phyloP scores from a whole-genome alignment of 2,113 vertebrate species.

The Nannobrachium achirus region DNA sequence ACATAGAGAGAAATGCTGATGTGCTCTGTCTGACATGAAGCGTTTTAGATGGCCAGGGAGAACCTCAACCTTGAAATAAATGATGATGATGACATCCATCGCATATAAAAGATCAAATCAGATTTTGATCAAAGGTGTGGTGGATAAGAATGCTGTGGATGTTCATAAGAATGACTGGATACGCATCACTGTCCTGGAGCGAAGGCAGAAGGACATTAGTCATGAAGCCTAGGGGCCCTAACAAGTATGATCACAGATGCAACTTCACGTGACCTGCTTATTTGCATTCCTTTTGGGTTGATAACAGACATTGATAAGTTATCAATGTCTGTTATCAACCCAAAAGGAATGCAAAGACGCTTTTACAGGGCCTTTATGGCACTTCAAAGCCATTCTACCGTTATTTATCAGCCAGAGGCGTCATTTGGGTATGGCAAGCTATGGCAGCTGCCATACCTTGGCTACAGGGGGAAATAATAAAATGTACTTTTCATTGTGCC shows the following conservation, averaged over 20 bases:
- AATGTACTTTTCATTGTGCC: no score
- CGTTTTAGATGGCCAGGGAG: neutral
- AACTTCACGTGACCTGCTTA: constrained; percentile 19
- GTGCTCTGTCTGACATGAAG: no score
- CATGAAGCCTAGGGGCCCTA: constrained; percentile 48
- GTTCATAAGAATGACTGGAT: constrained; percentile 31
- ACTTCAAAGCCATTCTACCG: constrained; percentile 53
- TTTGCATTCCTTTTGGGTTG: constrained; percentile 36
- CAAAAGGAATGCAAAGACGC: constrained; percentile 26
- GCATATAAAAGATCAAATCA: constrained; percentile 13
- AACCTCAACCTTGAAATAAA: neutral
- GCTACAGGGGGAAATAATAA: no score
- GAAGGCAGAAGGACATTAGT: constrained; percentile 60
- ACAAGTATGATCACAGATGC: constrained; percentile 54
- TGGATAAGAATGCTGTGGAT: constrained; percentile 13
- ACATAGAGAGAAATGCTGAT: constrained; percentile 4
- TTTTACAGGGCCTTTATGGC: constrained; percentile 39
- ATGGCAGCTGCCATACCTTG: no score
- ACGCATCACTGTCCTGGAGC: constrained; percentile 19
- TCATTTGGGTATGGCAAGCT: no score
- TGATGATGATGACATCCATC: constrained; percentile 8
- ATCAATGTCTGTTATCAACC: constrained; percentile 51
- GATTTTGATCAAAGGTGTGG: constrained; percentile 40
- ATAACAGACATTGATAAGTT: constrained; percentile 52
- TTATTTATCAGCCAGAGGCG: no score